Evolutionary conservation across 2,888 invertebrate genomes (phyloP).

Genomic region (Leptopterna dolabrata): DNA sequence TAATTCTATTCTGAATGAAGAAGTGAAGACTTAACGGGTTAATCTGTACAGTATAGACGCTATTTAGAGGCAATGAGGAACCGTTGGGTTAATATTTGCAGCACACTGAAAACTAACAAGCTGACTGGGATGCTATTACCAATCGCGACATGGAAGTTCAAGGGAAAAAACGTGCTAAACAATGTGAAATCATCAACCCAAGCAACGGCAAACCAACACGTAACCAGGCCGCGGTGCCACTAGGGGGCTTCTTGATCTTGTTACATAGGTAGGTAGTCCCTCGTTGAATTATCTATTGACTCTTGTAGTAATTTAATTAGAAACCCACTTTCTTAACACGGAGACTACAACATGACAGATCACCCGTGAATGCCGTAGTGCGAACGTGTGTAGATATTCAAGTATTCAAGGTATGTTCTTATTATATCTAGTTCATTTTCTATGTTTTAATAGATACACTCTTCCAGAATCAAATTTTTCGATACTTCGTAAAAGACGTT

Average conservation of each 20-base stretch:
- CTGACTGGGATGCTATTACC: too few relatives aligned
- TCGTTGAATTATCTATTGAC: neutral
- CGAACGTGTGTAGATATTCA: neutral
- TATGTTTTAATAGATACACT: too few relatives aligned
- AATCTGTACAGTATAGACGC: too few relatives aligned
- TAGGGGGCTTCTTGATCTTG: conserved; percentile 46
- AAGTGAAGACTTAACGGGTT: too few relatives aligned
- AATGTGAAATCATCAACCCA: conserved; percentile 23
- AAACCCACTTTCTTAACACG: neutral
- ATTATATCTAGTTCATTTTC: too few relatives aligned
- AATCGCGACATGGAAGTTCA: neutral
- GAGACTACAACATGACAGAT: neutral
- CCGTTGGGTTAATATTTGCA: too few relatives aligned
- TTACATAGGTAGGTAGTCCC: neutral
- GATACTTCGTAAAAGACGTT: too few relatives aligned
- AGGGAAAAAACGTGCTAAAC: conserved; percentile 23
- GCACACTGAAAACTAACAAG: too few relatives aligned
- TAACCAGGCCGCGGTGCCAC: conserved; percentile 30
- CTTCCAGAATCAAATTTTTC: too few relatives aligned
- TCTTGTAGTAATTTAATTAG: neutral
- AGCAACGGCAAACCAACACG: conserved; percentile 8
- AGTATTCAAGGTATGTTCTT: neutral
- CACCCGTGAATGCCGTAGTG: neutral
- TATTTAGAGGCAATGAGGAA: too few relatives aligned
- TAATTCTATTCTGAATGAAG: too few relatives aligned